phyloP scores from a whole-genome alignment of 2,113 vertebrate species.

The Cygnus buccinator region DNA sequence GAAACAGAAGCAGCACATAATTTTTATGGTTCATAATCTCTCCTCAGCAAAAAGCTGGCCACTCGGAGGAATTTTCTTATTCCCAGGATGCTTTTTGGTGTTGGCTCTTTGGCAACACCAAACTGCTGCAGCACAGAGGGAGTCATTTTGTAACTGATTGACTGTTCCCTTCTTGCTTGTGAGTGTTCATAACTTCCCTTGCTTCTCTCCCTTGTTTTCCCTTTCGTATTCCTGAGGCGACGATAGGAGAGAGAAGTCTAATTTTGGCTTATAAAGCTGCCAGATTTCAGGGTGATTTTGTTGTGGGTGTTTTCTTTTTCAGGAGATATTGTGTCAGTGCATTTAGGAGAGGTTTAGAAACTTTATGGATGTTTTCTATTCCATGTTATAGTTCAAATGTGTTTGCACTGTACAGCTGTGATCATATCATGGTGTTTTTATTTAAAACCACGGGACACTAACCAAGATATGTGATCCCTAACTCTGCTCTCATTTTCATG shows the following conservation, averaged over 20 bases:
- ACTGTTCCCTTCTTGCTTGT: background rate
- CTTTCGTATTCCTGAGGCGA: background rate
- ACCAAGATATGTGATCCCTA: background rate
- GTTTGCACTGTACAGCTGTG: background rate
- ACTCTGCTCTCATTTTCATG: background rate
- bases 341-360: background rate
- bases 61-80: background rate
- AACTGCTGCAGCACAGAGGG: background rate
- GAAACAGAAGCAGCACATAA: slow-evolving; percentile 53
- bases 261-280: background rate
- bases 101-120: slow-evolving; percentile 17
- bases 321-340: background rate
- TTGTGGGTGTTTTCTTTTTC: background rate
- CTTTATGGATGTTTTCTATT: background rate
- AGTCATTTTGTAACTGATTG: background rate
- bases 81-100: slow-evolving; percentile 10
- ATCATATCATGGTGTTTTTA: background rate
- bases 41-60: slow-evolving; percentile 13
- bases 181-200: background rate
- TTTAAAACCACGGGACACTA: background rate
- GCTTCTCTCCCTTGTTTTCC: background rate
- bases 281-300: background rate
- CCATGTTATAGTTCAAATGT: background rate
- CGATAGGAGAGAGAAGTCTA: background rate
- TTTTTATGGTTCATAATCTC: slow-evolving; percentile 26